Conservation (phyloP, 2,797 vertebrate species). For the Spheniscus humboldti region DNA sequence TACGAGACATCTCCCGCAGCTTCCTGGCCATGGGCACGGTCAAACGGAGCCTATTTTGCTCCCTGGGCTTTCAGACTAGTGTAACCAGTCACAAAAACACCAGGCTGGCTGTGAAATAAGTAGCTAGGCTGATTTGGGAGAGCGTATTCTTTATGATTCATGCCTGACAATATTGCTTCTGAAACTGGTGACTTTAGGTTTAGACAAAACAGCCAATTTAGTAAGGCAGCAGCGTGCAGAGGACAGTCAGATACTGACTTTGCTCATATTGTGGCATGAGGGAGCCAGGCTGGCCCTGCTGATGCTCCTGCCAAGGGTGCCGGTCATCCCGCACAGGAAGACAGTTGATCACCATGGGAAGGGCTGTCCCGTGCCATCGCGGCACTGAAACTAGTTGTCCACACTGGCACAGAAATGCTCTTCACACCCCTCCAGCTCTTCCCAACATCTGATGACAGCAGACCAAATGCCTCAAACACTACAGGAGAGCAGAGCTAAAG, state of each 20-base stretch:
- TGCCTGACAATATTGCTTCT: background rate
- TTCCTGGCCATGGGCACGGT: background rate
- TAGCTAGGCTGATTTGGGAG: background rate
- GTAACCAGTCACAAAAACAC: background rate
- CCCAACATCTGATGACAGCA: background rate
- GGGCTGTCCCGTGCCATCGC: accelerated
- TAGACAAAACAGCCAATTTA: background rate
- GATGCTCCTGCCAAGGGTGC: background rate
- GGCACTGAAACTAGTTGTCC: background rate
- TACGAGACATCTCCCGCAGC: background rate
- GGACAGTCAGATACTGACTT: background rate
- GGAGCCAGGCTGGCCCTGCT: accelerated
- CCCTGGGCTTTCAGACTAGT: background rate
- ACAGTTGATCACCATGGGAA: accelerated
- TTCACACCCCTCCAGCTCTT: background rate
- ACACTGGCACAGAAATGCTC: background rate
- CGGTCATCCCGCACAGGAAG: accelerated
- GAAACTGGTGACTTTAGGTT: background rate
- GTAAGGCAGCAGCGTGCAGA: accelerated
- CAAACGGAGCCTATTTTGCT: background rate
- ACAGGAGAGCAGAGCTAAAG: background rate
- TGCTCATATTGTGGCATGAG: background rate
- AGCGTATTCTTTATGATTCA: background rate
- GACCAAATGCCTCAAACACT: accelerated
- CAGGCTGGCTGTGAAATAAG: accelerated